These are phyloP conservation scores for Prunella fulvescens DNA, from an alignment of 2,113 vertebrate genomes.

Conservation along the genomic window DNA sequence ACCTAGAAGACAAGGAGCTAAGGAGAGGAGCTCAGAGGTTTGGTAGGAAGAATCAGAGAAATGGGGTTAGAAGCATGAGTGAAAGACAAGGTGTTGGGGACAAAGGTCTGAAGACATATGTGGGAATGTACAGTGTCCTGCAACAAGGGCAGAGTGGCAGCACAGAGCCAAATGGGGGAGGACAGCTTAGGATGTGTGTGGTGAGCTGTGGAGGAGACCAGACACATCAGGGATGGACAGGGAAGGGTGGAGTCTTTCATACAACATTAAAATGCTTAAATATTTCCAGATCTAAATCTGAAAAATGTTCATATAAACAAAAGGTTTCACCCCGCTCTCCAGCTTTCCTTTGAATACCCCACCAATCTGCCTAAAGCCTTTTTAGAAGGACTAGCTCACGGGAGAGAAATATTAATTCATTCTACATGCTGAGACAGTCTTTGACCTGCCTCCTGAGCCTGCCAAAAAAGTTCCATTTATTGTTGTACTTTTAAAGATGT, in stretches of 20 bases:
- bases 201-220: not conserved
- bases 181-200: not conserved
- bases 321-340: not conserved
- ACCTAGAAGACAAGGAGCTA: not conserved
- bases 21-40: not conserved
- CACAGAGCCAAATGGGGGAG: not conserved
- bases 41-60: not conserved
- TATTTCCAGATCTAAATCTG: conserved; percentile 30
- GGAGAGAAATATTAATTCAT: conserved; percentile 33
- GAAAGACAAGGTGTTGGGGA: not conserved
- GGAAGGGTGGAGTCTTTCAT: not conserved
- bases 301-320: conserved; percentile 21
- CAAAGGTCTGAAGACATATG: not conserved
- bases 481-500: conserved; percentile 1
- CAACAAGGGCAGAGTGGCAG: not conserved
- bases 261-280: not conserved
- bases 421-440: conserved; percentile 53
- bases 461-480: conserved; percentile 49
- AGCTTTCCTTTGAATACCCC: conserved; percentile 37
- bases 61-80: not conserved
- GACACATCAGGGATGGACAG: not conserved
- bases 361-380: conserved; percentile 57
- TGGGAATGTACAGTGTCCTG: not conserved
- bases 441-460: conserved; percentile 54
- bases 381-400: conserved; percentile 38